Conservation (phyloP, 2,113 vertebrate genomes). For the Caranx ignobilis region DNA sequence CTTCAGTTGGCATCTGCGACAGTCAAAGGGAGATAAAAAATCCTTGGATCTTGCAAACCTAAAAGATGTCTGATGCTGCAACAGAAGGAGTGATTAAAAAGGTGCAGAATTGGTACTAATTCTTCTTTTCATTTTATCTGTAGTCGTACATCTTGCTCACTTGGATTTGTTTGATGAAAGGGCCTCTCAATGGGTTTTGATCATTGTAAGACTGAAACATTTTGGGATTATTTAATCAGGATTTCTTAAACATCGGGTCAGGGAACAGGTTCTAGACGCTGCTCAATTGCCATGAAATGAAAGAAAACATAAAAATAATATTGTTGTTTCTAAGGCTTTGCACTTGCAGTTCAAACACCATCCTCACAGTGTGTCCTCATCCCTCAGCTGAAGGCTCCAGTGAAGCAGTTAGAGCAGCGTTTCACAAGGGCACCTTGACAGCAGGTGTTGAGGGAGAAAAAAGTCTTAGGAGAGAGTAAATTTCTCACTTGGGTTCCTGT, state of each 20-base stretch:
- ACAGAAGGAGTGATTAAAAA: slow-evolving; percentile 65
- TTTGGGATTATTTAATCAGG: slow-evolving; percentile 34
- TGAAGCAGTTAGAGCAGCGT: slow-evolving; percentile 3
- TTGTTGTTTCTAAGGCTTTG: neutral
- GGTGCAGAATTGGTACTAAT: slow-evolving; percentile 52
- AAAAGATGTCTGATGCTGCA: slow-evolving; percentile 58
- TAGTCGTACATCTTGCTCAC: slow-evolving; percentile 36
- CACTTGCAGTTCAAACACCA: neutral
- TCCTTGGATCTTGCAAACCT: slow-evolving; percentile 53
- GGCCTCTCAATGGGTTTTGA: slow-evolving; percentile 43
- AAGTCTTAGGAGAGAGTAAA: slow-evolving; percentile 23
- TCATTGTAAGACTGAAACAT: slow-evolving; percentile 26
- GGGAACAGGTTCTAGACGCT: neutral
- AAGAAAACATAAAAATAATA: neutral
- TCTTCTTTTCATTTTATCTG: slow-evolving; percentile 51
- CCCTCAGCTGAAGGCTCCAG: neutral
- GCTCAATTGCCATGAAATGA: neutral
- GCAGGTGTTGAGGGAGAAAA: slow-evolving; percentile 13
- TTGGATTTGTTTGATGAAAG: slow-evolving; percentile 52
- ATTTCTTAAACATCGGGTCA: slow-evolving; percentile 45
- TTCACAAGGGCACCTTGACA: slow-evolving; percentile 50
- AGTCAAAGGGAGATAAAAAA: slow-evolving; percentile 71
- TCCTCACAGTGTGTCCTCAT: neutral
- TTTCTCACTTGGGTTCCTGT: slow-evolving; percentile 52
- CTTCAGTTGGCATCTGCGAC: slow-evolving; percentile 67